Evolutionary conservation across 2,888 invertebrate genomes (phyloP), one percentile per base, ranked within the genome.

Genomic region (Rhingia rostrata): DNA sequence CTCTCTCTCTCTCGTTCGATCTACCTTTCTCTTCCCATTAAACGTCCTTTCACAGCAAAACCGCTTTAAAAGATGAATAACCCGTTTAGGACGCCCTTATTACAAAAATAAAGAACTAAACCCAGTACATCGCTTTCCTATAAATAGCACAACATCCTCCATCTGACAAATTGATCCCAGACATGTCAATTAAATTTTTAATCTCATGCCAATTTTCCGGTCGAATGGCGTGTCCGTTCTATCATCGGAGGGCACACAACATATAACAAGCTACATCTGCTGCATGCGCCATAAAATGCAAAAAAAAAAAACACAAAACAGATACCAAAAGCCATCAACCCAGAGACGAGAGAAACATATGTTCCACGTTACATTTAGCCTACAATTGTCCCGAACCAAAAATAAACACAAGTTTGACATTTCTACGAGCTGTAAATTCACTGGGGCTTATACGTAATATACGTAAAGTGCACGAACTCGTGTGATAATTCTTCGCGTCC

Each of bases 191-290:
- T 84, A 64, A 84, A 69, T 74, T 79, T 69, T 64, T 74, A 74
- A 69, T 80, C 74, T 64, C 83, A 74, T 79, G 74, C 79, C 69
- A 84, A 84, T 84, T 84, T 84, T 74, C 83, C 69, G 74, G 79
- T 53, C 43, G 79, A 64, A 58, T 74, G 74, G 69, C 63, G 58
- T 53, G 79, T 74, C 83, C 70, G 43, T 61, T 73, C 54, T 49
- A 47, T 70, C 37, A 53, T 51, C 37, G 5, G 12, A 45, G 67
- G 45, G 14, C 32, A 14, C 37, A 43, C 74, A 74, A 67, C 67
- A 73, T 67, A 67, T 53, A 67, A 54, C 77, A 66, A 33, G 30
- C 60, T 61, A 72, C 82, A 83, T 78, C 78, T 83, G 78, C 73
- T 14, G 39, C 78, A 81, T 81, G 53, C 53, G 56, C 49, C 45